Evolutionary conservation across 2,797 vertebrate genomes (phyloP), one percentile per base, ranked within the genome.

Genomic region (Morus bassanus): DNA sequence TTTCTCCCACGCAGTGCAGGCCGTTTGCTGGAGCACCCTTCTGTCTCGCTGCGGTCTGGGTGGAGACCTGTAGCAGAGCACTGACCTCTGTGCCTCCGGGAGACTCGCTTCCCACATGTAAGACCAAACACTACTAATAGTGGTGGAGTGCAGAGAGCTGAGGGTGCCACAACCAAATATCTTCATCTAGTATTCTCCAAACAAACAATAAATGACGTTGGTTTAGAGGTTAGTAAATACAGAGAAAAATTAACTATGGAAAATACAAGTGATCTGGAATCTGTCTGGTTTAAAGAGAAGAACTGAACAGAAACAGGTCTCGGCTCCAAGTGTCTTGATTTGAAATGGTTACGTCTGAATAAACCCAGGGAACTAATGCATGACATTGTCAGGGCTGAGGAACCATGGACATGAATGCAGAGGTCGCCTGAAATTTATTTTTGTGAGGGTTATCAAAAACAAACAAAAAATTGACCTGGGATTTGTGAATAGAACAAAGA

Each of bases 91-190:
- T 10, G 30, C n/a, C 43, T 23, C 50, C 6, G 24, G 30, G 48
- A 54, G 23, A 19, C 27, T 68, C 18, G 0, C 74, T 11, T 11
- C 50, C 54, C n/a, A 13, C 2, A 2, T 10, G 0, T 5, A 28
- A 63, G 17, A 50, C 45, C 18, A 74, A 78, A 48, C 33, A 6
- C 43, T 37, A 7, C 37, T 27, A 27, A 21, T 2, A 12, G 25
- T 1, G 8, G 16, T 13, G 17, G 25, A 64, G 35, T 16, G 6
- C 74, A 56, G 46, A 51, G 21, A 67, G 19, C 46, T 46, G 77
- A 39, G 61, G 24, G 37, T 5, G 22, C 28, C 22, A 39, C 24
- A 5, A 56, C 9, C 33, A 48, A 30, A 6, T 43, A 50, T 19
- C 37, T 41, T 45, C 37, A 33, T 19, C 23, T 6, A 28, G 30